A percentile compares a stretch with the other conserved stretches of the same genome.
Evolutionary conservation across 2,888 invertebrate species (phyloP).

Genomic region (Yponomeuta sedellus): DNA sequence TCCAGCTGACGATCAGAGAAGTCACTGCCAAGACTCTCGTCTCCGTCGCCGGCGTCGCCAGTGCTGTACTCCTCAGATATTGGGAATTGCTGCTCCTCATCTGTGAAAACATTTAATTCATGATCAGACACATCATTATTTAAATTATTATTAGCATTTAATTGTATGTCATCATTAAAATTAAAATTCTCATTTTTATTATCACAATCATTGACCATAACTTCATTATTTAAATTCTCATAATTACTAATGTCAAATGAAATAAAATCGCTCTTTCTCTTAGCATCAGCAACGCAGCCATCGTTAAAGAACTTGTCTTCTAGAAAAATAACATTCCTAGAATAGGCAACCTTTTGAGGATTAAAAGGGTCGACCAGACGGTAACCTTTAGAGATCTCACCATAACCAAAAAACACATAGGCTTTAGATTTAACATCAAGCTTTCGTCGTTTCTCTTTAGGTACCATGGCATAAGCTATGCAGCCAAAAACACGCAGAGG

Average conservation of each 20-base stretch:
- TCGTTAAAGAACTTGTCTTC: slow-evolving; percentile 14
- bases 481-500: slow-evolving; percentile 18
- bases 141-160: neutral
- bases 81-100: slow-evolving; percentile 2
- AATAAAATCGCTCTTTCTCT: slow-evolving; percentile 6
- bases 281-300: neutral
- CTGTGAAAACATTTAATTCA: slow-evolving; percentile 3
- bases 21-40: neutral
- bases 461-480: slow-evolving; percentile 10
- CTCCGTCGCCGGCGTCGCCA: slow-evolving; percentile 3
- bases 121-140: slow-evolving; percentile 6
- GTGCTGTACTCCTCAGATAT: slow-evolving; percentile 1
- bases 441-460: slow-evolving; percentile 11
- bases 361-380: slow-evolving; percentile 3
- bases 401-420: slow-evolving; percentile 17
- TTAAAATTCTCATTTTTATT: slow-evolving; percentile 5
- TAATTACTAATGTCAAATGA: neutral
- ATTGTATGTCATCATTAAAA: neutral
- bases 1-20: neutral
- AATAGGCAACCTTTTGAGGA: neutral
- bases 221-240: slow-evolving; percentile 8
- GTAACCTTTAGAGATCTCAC: slow-evolving; percentile 13
- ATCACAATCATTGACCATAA: slow-evolving; percentile 1
- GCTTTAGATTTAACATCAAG: slow-evolving; percentile 13
- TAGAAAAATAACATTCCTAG: slow-evolving; percentile 13